Conservation (phyloP, 2,888 invertebrate species). For the Polyploca ridens region DNA sequence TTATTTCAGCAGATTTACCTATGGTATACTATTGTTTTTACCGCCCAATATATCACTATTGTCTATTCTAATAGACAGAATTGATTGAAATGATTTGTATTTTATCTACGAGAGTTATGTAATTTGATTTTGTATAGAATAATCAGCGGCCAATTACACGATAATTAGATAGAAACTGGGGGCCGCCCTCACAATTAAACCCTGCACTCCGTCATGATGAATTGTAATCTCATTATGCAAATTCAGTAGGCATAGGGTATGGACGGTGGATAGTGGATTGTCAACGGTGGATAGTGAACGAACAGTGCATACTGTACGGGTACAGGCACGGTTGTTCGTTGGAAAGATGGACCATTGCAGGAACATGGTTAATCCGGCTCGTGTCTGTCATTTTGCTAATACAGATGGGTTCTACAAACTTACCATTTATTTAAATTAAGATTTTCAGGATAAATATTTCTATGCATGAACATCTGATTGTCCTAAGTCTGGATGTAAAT, state of each 20-base stretch:
- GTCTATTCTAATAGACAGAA: too few relatives aligned
- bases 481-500: too few relatives aligned
- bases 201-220: conserved; percentile 48
- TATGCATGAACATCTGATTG: too few relatives aligned
- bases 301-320: conserved; percentile 15
- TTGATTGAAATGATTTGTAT: too few relatives aligned
- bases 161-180: conserved; percentile 29
- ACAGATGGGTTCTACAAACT: conserved; percentile 31
- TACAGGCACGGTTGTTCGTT: background rate
- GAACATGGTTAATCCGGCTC: conserved; percentile 43
- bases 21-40: too few relatives aligned
- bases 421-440: conserved; percentile 12
- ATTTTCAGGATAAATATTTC: too few relatives aligned
- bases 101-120: background rate
- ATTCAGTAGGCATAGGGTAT: conserved; percentile 31
- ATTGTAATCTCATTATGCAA: conserved; percentile 60
- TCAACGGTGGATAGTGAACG: background rate
- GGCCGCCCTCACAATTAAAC: conserved; percentile 38
- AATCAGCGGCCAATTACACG: conserved; percentile 21
- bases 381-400: conserved; percentile 44
- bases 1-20: background rate
- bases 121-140: background rate
- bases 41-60: too few relatives aligned
- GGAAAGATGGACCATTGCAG: background rate
- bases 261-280: conserved; percentile 19